Base-by-base conservation (phyloP, 2,888 invertebrate species). In the Scaptodrosophila latifasciaeformis region DNA sequence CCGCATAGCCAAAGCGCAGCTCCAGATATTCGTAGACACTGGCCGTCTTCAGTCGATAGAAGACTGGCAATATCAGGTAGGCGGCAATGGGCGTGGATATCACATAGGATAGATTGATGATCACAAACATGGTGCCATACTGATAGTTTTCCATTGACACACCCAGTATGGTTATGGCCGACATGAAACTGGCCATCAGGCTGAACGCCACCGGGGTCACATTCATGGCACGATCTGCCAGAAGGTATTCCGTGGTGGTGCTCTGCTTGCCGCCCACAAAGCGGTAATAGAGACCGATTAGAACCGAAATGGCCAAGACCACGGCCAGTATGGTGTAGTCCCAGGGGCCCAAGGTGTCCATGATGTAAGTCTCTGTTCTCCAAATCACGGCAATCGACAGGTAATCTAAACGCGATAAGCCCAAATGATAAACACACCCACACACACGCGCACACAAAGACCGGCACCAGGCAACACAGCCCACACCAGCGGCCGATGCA, bases 21-120 rank as follows among this genome's bases (percentile, higher is more conserved):
- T 97, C 96, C 78, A 98, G 88, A 85, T 98, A 98, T 92, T 96
- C 95, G 83, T 96, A 97, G 49, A 94, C 93, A 84, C 95, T 95
- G n/a, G 93, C 92, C 59, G 91, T 91, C 84, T 93, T 92, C 6
- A 95, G 87, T 61, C 92, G 91, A 83, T 92, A 95, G 85, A 96
- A 96, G 31, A 96, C 94, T 30, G 96, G 96, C 54, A 96, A 87
- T 84, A 93, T 96, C 34, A 93, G 85, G 80, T 91, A 91, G 17
- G 92, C 92, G 2, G 91, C 92, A 44, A 95, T 89, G 0, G 95
- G 94, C 1, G 94, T 94, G 5, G 92, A 92, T 12, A 95, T 70
- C 1, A 90, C 89, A 70, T 94, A 93, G 0, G 94, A 90, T 42
- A 95, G 64, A 82, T 95, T 94, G 42, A 94, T 92, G 15, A 93